Base-by-base conservation (phyloP, 2,888 invertebrate species). In the Acleris literana region DNA sequence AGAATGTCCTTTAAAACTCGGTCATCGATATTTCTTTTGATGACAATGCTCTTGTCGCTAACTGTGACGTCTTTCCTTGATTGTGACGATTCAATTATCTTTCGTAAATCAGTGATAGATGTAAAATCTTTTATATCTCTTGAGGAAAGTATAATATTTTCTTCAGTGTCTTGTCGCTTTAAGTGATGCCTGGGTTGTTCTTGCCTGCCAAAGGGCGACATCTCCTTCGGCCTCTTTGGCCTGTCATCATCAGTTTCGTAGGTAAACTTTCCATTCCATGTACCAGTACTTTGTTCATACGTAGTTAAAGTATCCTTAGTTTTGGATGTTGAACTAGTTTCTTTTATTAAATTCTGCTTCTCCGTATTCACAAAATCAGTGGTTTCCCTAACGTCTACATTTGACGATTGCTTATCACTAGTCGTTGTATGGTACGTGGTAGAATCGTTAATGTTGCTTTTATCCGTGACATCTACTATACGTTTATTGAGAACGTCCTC, bases 211-310 rank as follows among this genome's bases (percentile, higher is more conserved):
- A 89, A 90, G 13, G 92, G 91, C 63, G 92, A 89, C 81, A 85
- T 83, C 76, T 90, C 79, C 72, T 90, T 90, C 0, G 90, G 90
- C 71, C 74, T 83, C 73, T 85, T 88, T 16, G 90, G 90, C 69
- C 88, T 86, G 56, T 88, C 90, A 61, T 89, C 87, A 60, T 90
- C 88, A 69, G 85, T 93, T 78, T 94, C 94, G 70, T 93, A 92
- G 20, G 83, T 79, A 68, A 94, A 94, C 72, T 93, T 93, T 13
- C 94, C 94, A 66, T 94, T 94, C 94, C 94, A 94, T 11, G 92
- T 86, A 64, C 92, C 92, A 25, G 92, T 92, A 66, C 91, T 92
- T 74, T 88, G 85, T 73, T 90, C 92, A 70, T 92, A 92, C 22
- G 84, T 82, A 20, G 92, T 92, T 60, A 85, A 74, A 51, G 87